Evolutionary conservation across 2,888 invertebrate genomes (phyloP).

Genomic region (Brachynemurus nebulosus): DNA sequence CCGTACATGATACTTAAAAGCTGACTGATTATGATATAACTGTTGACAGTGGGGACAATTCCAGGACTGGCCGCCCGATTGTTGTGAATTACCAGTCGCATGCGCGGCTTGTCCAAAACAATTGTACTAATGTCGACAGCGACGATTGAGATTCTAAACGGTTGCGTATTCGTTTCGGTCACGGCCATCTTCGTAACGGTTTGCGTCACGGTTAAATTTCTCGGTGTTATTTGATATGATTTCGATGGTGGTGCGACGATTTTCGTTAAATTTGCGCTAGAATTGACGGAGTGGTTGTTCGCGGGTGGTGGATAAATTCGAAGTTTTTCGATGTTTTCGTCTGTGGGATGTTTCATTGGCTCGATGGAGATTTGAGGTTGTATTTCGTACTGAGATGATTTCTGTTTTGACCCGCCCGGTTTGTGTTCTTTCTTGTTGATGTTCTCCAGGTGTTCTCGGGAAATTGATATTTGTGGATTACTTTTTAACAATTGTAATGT

Average conservation of each 20-base stretch:
- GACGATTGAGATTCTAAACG: neutral
- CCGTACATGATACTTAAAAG: constrained; percentile 52
- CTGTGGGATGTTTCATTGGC: constrained; percentile 29
- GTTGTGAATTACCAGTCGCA: neutral
- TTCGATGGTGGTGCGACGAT: neutral
- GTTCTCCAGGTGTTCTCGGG: constrained; percentile 2
- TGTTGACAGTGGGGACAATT: constrained; percentile 56
- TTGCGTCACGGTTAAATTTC: neutral
- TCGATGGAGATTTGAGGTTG: constrained; percentile 32
- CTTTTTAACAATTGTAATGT: constrained; percentile 8
- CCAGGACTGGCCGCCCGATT: constrained; percentile 32
- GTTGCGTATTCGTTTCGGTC: neutral
- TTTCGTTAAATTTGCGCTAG: constrained; percentile 1
- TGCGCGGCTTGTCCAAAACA: constrained; percentile 23
- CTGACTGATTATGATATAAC: constrained; percentile 54
- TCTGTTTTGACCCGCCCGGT: constrained; percentile 25
- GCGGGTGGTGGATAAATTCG: constrained; percentile 10
- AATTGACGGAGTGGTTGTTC: constrained; percentile 1
- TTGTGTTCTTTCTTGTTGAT: constrained; percentile 32
- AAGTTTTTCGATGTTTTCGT: constrained; percentile 25
- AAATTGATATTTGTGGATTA: constrained; percentile 9
- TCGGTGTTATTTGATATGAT: neutral
- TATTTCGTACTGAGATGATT: constrained; percentile 17
- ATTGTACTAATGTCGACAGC: constrained; percentile 1
- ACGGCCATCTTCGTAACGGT: neutral